phyloP scores from a whole-genome alignment of 2,888 invertebrate genomes.

The Serripes groenlandicus region DNA sequence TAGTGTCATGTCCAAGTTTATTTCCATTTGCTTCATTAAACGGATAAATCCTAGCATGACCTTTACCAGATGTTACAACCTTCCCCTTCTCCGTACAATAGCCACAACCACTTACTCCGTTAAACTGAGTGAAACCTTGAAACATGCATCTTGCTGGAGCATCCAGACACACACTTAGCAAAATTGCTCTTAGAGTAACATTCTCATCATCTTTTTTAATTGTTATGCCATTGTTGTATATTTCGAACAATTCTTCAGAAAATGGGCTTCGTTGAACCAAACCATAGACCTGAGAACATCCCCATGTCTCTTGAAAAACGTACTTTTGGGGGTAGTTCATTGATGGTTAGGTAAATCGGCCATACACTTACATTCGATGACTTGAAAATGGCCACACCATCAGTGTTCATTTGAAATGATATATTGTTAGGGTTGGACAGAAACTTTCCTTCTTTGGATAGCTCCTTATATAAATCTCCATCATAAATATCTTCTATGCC shows the following conservation, averaged over 20 bases:
- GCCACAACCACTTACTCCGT: slow-evolving; percentile 1
- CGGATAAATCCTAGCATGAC: neutral
- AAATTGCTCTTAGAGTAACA: neutral
- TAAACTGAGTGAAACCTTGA: slow-evolving; percentile 6
- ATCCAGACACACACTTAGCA: neutral
- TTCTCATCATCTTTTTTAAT: neutral
- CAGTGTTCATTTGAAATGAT: slow-evolving; percentile 3
- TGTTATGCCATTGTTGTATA: neutral
- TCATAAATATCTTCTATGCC: neutral
- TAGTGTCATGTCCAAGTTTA: neutral
- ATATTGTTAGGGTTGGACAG: neutral
- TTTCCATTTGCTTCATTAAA: neutral
- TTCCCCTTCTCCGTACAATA: slow-evolving; percentile 6
- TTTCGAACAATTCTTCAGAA: neutral
- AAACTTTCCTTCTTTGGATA: neutral
- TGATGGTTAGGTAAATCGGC: neutral
- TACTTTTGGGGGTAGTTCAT: neutral
- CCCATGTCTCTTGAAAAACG: neutral
- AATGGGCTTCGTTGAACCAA: neutral
- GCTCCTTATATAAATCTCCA: neutral
- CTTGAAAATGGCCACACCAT: neutral
- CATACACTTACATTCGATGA: neutral
- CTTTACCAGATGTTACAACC: neutral
- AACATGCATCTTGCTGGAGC: neutral
- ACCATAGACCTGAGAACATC: neutral